Evolutionary conservation across 2,888 invertebrate genomes (phyloP).

Genomic region (Norana najaformis): DNA sequence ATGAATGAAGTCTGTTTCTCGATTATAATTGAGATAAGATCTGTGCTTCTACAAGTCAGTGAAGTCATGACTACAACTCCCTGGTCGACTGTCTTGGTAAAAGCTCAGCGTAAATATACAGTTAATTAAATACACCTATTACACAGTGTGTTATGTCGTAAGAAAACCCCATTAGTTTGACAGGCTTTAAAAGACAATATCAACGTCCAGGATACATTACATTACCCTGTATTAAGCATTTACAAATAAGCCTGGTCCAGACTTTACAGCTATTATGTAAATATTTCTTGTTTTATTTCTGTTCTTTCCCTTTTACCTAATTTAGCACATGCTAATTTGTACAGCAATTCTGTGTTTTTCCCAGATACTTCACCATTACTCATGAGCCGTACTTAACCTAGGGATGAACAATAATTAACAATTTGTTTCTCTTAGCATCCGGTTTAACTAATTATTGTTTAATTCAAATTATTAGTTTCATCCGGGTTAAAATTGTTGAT

Average conservation of each 20-base stretch:
- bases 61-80: background rate
- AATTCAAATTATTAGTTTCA: background rate
- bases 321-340: no score
- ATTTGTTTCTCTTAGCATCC: background rate
- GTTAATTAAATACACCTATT: background rate
- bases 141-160: background rate
- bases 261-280: background rate
- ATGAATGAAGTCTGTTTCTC: background rate
- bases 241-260: background rate
- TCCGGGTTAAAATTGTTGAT: background rate
- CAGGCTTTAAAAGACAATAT: no score
- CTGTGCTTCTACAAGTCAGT: background rate
- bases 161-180: no score
- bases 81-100: background rate
- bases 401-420: background rate
- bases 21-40: background rate
- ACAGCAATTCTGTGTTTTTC: background rate
- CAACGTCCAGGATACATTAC: no score
- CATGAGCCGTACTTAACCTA: background rate
- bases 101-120: background rate
- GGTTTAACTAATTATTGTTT: slow-evolving; percentile 13
- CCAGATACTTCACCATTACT: background rate
- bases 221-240: no score
- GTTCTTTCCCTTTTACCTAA: background rate
- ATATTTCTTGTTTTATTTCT: background rate